Conservation (phyloP, 2,113 vertebrate genomes). For the Irena cyanogastra region DNA sequence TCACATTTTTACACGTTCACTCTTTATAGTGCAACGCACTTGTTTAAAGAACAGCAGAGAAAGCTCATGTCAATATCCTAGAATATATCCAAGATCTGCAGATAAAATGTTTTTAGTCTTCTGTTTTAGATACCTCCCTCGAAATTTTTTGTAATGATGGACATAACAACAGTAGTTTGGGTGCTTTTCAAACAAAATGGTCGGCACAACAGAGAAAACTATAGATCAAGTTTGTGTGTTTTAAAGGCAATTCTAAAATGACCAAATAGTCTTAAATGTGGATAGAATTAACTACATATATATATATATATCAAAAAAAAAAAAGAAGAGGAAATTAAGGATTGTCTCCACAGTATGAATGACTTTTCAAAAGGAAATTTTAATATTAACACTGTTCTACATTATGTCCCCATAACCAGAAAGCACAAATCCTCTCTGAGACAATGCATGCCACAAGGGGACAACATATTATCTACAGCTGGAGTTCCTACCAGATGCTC, state of each 20-base stretch:
- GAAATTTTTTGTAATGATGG: background rate
- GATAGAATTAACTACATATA: background rate
- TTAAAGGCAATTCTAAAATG: background rate
- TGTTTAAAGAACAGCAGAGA: background rate
- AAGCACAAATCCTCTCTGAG: background rate
- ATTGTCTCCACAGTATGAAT: background rate
- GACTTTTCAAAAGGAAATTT: background rate
- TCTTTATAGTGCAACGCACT: background rate
- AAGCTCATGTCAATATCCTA: background rate
- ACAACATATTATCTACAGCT: background rate
- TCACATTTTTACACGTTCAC: background rate
- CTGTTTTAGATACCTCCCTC: background rate
- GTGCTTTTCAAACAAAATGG: background rate
- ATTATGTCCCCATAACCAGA: background rate
- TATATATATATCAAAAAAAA: background rate
- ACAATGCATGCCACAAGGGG: background rate
- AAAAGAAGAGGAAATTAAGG: background rate
- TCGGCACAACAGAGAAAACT: background rate
- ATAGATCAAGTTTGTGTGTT: background rate
- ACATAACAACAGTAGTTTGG: background rate
- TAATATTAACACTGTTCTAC: background rate
- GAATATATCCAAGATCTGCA: background rate
- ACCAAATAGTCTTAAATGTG: background rate
- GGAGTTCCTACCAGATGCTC: background rate
- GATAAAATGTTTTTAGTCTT: background rate